Evolutionary conservation across 2,797 vertebrate genomes (phyloP).

Genomic region (Crocodylus rhombifer): DNA sequence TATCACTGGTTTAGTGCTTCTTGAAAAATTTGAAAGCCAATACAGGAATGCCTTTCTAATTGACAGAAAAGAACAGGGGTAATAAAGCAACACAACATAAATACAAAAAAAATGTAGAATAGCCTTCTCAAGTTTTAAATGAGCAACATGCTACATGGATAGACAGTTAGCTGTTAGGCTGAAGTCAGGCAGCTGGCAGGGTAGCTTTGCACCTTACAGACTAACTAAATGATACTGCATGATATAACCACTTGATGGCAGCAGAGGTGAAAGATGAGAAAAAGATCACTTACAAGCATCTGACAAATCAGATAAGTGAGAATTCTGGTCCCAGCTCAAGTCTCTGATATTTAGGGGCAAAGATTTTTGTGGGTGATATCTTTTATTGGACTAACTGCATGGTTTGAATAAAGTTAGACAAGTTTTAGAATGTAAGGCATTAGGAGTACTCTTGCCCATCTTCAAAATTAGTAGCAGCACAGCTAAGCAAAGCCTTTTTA

Average conservation of each 20-base stretch:
- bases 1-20: no score
- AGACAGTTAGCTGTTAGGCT: no score
- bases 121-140: not conserved
- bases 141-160: not conserved
- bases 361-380: no score
- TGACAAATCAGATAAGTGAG: rapidly evolving
- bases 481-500: not conserved
- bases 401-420: no score
- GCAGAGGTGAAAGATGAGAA: constrained; percentile 38
- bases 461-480: not conserved
- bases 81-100: not conserved
- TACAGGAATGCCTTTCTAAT: not conserved
- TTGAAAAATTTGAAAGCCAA: no score
- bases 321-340: not conserved
- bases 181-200: no score
- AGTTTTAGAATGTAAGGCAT: no score
- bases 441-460: rapidly evolving
- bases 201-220: not conserved
- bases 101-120: not conserved
- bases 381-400: no score
- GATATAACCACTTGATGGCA: constrained; percentile 46
- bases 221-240: not conserved
- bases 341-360: not conserved
- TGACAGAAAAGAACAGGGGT: not conserved
- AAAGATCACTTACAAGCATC: rapidly evolving